Base-by-base conservation (phyloP, 1,140 invertebrate genomes). In the Megathymus violae region DNA sequence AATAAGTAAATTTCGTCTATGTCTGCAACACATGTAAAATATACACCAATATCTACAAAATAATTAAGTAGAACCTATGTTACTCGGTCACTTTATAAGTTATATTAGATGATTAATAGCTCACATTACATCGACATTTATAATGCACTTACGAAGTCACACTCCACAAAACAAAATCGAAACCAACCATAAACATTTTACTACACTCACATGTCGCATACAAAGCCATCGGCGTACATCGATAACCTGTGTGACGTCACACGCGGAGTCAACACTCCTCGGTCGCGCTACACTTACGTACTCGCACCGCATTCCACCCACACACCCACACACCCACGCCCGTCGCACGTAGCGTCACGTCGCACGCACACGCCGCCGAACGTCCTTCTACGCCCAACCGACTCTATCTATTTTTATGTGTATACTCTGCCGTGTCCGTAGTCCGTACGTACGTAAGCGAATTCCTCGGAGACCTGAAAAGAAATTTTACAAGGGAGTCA, bases 381-480 rank as follows among this genome's bases (percentile, higher is more conserved):
- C 47, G 40, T 52, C 60, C 52, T 68, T 58, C 59, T 66, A 79
- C 82, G 85, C 84, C 80, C 80, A 71, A 51, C 70, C 54, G 72
- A 62, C n/a, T n/a, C 67, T 80, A 78, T 73, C 71, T 85, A 80
- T 76, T 60, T 76, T 66, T 80, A 80, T n/a, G n/a, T 74, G 70
- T 79, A 66, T 75, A 78, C 56, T 47, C 67, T 14, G 64, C 64
- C 67, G 70, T 58, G 54, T 58, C 54, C 54, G 43, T 64, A 64
- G 43, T 62, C 50, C 78, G 72, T 73, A 72, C 72, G 69, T 78
- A 68, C 70, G 59, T 58, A 76, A 67, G 66, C 67, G 73, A 80
- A 85, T 79, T 85, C 88, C 82, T 79, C 41, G 40, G 85, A 87
- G 88, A 86, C 79, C 81, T 87, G 82, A 89, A 86, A 89, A 85